phyloP scores from a whole-genome alignment of 2,113 vertebrate genomes.

The Lonchura striata region DNA sequence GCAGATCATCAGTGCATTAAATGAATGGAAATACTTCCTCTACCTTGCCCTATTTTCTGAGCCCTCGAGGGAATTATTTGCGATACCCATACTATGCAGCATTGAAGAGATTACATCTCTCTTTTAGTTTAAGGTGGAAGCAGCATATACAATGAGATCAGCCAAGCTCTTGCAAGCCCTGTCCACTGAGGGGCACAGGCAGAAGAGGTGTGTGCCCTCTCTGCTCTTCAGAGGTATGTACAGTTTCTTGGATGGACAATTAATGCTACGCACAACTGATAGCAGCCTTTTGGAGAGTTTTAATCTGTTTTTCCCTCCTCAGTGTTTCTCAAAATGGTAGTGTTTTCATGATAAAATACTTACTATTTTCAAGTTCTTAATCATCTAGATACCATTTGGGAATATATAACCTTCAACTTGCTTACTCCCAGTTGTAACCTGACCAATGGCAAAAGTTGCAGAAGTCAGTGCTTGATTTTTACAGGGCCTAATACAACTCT shows the following conservation, averaged over 20 bases:
- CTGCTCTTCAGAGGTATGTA: not conserved
- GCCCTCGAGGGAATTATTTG: not conserved
- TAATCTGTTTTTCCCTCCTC: not conserved
- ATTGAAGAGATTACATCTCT: not conserved
- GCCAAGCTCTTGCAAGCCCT: not conserved
- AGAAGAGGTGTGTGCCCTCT: not conserved
- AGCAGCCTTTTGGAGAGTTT: not conserved
- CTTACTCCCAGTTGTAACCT: not conserved
- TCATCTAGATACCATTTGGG: not conserved
- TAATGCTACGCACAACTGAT: not conserved
- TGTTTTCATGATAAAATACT: not conserved
- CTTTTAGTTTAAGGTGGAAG: not conserved
- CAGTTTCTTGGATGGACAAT: not conserved
- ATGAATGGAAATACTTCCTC: not conserved
- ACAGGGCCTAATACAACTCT: not conserved
- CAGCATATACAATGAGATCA: not conserved
- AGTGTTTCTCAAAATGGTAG: not conserved
- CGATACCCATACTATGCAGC: not conserved
- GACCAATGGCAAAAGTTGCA: not conserved
- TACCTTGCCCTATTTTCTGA: not conserved
- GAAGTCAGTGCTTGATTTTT: not conserved
- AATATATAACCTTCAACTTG: not conserved
- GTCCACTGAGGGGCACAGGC: not conserved
- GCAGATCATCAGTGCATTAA: not conserved
- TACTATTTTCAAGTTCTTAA: not conserved